Conservation (phyloP, 2,113 vertebrate species). For the Henicopernis longicauda region DNA sequence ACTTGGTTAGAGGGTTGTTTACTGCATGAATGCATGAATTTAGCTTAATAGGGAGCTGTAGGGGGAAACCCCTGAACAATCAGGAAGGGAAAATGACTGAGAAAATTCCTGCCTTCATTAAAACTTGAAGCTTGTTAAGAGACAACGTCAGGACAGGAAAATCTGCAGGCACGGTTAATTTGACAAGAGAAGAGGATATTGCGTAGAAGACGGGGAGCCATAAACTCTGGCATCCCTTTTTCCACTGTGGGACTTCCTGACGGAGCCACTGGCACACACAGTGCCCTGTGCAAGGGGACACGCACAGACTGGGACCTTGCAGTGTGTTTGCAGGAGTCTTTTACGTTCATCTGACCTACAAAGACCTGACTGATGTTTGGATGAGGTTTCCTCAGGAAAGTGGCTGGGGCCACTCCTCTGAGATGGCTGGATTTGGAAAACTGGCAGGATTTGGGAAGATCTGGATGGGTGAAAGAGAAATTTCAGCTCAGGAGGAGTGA, state of each 20-base stretch:
- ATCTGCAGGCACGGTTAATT: neutral
- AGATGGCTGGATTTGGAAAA: neutral
- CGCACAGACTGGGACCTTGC: neutral
- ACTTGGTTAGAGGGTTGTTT: constrained; percentile 8
- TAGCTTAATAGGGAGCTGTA: neutral
- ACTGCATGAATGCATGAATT: neutral
- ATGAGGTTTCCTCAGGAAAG: neutral
- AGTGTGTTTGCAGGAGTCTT: neutral
- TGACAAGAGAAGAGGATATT: neutral
- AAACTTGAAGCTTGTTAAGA: neutral
- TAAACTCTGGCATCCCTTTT: neutral
- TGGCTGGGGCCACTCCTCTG: neutral
- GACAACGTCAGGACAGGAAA: neutral
- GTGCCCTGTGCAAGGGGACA: accelerated
- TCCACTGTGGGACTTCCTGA: neutral
- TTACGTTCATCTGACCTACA: neutral
- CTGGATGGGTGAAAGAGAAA: neutral
- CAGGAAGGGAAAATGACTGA: neutral
- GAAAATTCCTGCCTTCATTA: neutral
- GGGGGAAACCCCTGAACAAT: neutral
- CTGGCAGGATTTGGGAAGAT: neutral
- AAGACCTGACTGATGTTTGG: neutral
- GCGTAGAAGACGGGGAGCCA: neutral
- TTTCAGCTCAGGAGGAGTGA: neutral
- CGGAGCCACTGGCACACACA: neutral